Evolutionary conservation across 2,888 invertebrate species (phyloP), one percentile per base, ranked within the genome.

Genomic region (Agapetus fuscipes): DNA sequence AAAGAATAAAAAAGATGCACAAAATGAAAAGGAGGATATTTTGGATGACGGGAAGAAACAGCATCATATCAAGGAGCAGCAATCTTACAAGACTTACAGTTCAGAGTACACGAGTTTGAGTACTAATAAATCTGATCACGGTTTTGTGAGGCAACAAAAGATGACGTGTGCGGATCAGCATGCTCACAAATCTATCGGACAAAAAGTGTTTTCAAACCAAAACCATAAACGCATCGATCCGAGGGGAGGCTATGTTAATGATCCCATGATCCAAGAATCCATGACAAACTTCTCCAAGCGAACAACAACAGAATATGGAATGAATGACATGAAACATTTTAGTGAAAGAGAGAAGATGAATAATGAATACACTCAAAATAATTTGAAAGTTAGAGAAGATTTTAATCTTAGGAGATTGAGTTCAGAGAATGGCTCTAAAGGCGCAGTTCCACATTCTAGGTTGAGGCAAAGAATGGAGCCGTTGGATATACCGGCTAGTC

Each of bases 1-100:
- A 54, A 80, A 81, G 56, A 77, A 78, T 43, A 76, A 80, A 50
- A 68, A 73, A 41, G 71, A 72, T 24, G 63, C 60, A 41, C 60
- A 59, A 0, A 66, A 66, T 27, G 64, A 64, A 11, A 69, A 65
- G 24, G 56, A 59, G 20, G 60, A 62, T 26, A 38, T 32, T 26
- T 41, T 45, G 20, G 49, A 50, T 7, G 52, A 53, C 14, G 45
- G 37, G 6, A 46, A 48, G 29, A 43, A 33, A 39, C 34, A 30
- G 26, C n/a, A n/a, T n/a, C 34, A 30, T 17, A 29, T 20, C 14
- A 42, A 36, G 14, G 34, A 32, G 24, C 37, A 33, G 33, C 36
- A 43, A 16, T 24, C 33, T n/a, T 34, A 31, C 25, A 36, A 41
- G 29, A 37, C 17, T 15, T 30, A 24, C 16, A 41, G 30, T n/a